A percentile compares a stretch with the other conserved stretches of the same genome.
Conservation (phyloP, 2,888 invertebrate genomes). For the Drosophila acutilabella region DNA sequence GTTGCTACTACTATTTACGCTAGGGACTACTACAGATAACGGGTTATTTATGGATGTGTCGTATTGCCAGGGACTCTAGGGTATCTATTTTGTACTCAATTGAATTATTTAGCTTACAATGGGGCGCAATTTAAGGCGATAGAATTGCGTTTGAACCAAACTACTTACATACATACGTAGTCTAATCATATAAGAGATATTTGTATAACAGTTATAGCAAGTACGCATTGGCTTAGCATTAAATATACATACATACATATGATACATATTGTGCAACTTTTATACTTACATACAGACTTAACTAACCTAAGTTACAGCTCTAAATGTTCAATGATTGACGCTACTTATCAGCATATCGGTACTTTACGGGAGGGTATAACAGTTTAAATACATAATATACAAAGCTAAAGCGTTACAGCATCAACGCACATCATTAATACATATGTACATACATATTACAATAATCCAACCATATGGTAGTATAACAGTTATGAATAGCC, state of each 20-base stretch:
- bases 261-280: constrained; percentile 44
- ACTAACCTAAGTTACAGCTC: constrained; percentile 43
- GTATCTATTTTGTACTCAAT: constrained; percentile 25
- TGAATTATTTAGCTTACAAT: constrained; percentile 24
- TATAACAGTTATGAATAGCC: constrained; percentile 22
- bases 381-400: constrained; percentile 47
- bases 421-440: constrained; percentile 46
- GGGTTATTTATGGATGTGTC: background rate
- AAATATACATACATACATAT: constrained; percentile 20
- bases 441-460: constrained; percentile 35
- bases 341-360: constrained; percentile 19
- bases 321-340: constrained; percentile 1
- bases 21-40: constrained; percentile 8
- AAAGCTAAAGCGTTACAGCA: constrained; percentile 66
- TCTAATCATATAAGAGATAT: constrained; percentile 12
- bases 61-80: constrained; percentile 10
- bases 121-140: constrained; percentile 3
- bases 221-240: constrained; percentile 39
- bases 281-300: constrained; percentile 42
- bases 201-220: constrained; percentile 44
- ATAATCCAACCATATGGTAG: constrained; percentile 14
- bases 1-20: constrained; percentile 24
- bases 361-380: constrained; percentile 5
- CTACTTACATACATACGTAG: constrained; percentile 54
- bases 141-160: constrained; percentile 45